These are phyloP conservation scores for Datnioides undecimradiatus DNA, from an alignment of 2,113 vertebrate genomes.

Conservation along the genomic window DNA sequence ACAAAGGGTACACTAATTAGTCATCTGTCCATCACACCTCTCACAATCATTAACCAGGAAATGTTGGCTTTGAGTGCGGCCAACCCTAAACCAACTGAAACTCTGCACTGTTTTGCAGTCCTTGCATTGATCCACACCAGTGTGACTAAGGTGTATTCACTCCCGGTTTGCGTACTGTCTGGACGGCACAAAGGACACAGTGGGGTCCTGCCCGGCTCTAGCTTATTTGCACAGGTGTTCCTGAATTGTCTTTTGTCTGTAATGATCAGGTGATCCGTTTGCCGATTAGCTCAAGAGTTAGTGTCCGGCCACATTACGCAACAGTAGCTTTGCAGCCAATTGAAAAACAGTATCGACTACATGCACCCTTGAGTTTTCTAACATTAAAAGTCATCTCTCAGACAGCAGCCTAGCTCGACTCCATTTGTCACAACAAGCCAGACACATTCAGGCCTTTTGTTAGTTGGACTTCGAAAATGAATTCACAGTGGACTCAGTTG, in stretches of 20 bases:
- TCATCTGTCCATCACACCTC: slow-evolving; percentile 64
- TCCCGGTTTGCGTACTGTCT: slow-evolving; percentile 19
- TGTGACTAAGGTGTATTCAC: slow-evolving; percentile 58
- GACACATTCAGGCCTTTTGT: slow-evolving; percentile 16
- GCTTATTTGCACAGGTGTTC: slow-evolving; percentile 66
- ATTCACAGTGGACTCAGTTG: slow-evolving; percentile 1
- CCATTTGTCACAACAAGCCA: slow-evolving; percentile 16
- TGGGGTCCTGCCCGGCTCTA: slow-evolving; percentile 8
- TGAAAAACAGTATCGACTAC: background rate
- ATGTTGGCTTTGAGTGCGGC: slow-evolving; percentile 30
- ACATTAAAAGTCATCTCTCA: background rate
- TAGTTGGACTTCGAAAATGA: slow-evolving; percentile 1
- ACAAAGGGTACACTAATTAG: slow-evolving; percentile 51
- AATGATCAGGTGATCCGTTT: slow-evolving; percentile 19
- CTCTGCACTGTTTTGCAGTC: slow-evolving; percentile 41
- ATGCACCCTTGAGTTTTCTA: background rate
- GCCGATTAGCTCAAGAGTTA: slow-evolving; percentile 27
- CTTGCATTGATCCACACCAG: slow-evolving; percentile 50
- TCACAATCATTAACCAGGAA: slow-evolving; percentile 74
- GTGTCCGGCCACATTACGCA: background rate
- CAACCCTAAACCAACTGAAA: slow-evolving; percentile 53
- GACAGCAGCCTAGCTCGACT: background rate
- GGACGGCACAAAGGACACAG: slow-evolving; percentile 38
- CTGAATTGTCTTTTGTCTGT: slow-evolving; percentile 44
- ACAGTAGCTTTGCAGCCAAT: background rate